Evolutionary conservation across 2,888 invertebrate species (phyloP).

Genomic region (Cryptosula pallasiana): DNA sequence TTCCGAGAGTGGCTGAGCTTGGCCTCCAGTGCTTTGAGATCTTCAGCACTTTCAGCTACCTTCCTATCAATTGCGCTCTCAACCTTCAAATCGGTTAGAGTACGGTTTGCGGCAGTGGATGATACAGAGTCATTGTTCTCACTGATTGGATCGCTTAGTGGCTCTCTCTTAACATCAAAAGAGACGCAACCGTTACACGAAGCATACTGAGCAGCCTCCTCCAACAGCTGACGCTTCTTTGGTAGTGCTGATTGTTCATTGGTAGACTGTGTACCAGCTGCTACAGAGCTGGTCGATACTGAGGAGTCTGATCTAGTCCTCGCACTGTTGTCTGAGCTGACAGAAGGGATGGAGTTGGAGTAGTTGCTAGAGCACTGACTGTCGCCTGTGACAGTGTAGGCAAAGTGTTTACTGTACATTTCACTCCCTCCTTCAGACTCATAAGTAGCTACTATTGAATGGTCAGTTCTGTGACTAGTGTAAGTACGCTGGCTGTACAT

Average conservation of each 20-base stretch:
- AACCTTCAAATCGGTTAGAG: background rate
- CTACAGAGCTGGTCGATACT: background rate
- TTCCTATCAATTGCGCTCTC: background rate
- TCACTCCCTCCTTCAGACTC: background rate
- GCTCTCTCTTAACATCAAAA: background rate
- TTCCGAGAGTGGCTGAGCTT: conserved; percentile 3
- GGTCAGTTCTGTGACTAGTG: background rate
- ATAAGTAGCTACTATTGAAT: background rate
- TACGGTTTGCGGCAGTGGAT: too few species aligned
- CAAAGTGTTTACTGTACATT: background rate
- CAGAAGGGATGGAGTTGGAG: background rate
- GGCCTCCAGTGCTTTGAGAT: background rate
- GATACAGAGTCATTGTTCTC: background rate
- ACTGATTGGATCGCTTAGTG: background rate
- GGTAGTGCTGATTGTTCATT: background rate
- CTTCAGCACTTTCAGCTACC: conserved; percentile 14
- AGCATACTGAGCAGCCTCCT: background rate
- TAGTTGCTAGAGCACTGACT: too few species aligned
- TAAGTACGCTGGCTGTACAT: conserved; percentile 11
- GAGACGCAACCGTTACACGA: background rate
- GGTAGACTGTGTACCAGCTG: background rate
- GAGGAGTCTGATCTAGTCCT: background rate
- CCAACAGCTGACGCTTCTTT: background rate
- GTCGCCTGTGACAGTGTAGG: background rate
- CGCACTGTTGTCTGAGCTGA: background rate